Conservation (phyloP, 1,140 invertebrate species). For the Camponotus floridanus region DNA sequence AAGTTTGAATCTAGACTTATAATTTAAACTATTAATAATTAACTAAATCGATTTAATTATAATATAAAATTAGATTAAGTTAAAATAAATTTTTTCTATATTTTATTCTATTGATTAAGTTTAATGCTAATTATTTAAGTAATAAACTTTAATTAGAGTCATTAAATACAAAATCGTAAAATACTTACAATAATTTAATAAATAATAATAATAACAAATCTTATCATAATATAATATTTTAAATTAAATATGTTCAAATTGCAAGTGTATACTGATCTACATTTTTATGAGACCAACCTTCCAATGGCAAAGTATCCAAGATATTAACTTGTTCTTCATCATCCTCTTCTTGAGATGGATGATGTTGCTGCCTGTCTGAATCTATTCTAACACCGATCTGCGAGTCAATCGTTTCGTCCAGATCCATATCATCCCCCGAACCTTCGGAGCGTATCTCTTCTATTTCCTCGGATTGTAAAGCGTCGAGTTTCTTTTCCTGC, state of each 20-base stretch:
- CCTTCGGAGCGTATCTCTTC: slow-evolving; percentile 83
- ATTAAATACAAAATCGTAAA: neutral
- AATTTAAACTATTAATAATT: neutral
- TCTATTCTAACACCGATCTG: slow-evolving; percentile 84
- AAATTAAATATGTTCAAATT: neutral
- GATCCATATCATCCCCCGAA: slow-evolving; percentile 85
- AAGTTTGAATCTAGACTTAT: neutral
- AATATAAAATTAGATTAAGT: neutral
- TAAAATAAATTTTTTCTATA: neutral
- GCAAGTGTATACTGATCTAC: neutral
- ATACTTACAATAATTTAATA: slow-evolving; percentile 7
- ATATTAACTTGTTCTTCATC: slow-evolving; percentile 83
- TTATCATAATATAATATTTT: neutral
- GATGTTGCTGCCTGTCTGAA: slow-evolving; percentile 75
- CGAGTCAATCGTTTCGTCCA: slow-evolving; percentile 85
- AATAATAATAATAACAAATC: neutral
- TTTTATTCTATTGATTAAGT: neutral
- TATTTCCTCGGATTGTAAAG: slow-evolving; percentile 77
- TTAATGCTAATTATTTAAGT: neutral
- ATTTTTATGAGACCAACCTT: slow-evolving; percentile 75
- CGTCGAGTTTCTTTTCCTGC: slow-evolving; percentile 78
- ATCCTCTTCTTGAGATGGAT: slow-evolving; percentile 77
- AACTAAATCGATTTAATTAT: neutral
- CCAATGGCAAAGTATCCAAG: slow-evolving; percentile 84
- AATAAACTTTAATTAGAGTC: neutral